Base-by-base conservation (phyloP, 2,113 vertebrate genomes). In the Brachyhypopomus occidentalis region DNA sequence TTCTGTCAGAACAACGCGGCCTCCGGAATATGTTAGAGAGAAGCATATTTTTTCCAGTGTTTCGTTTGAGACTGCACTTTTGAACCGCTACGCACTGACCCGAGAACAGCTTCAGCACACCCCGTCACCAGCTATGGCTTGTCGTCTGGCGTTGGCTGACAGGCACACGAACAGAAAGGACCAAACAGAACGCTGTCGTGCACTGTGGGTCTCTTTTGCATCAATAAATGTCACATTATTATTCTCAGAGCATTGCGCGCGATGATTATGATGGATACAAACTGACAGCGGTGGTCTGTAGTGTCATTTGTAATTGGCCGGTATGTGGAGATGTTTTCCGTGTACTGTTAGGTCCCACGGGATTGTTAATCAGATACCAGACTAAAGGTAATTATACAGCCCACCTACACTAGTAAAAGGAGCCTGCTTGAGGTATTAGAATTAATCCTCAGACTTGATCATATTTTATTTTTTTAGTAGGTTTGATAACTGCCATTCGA, bases 261-360 rank as follows among this genome's bases (percentile, higher is more conserved):
- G 71, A 75, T 84, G 77, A 88, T 86, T 85, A 87, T 88, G 87
- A 91, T 88, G 77, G 86, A 92, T 88, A 79, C 83, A 86, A 89
- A 83, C 77, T 87, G 89, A 91, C 91, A 91, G 83, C 81, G 77
- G 84, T 81, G 80, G 86, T 80, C 86, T 86, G 82, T 12, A 0
- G 23, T 86, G 87, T 88, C 81, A 52, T 91, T 88, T 90, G 74
- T 91, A 92, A 92, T 89, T 89, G 87, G 84, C 72, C 69, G 36
- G 72, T 66, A 81, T 73, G 80, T 41, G 62, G 70, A 79, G 86
- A 82, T 70, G 81, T 67, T 77, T 81, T 73, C 81, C 62, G 55
- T 20, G 45, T 41, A 80, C 82, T 23, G 14, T 79, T 83, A 72
- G 70, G 75, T 88, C 87, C 88, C 86, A 81, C 84, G 82, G 86